Percentiles rank a stretch among this genome's conserved stretches.
Conservation (phyloP, 35 echinoderm and acorn worm species). For the Patiria miniata region DNA sequence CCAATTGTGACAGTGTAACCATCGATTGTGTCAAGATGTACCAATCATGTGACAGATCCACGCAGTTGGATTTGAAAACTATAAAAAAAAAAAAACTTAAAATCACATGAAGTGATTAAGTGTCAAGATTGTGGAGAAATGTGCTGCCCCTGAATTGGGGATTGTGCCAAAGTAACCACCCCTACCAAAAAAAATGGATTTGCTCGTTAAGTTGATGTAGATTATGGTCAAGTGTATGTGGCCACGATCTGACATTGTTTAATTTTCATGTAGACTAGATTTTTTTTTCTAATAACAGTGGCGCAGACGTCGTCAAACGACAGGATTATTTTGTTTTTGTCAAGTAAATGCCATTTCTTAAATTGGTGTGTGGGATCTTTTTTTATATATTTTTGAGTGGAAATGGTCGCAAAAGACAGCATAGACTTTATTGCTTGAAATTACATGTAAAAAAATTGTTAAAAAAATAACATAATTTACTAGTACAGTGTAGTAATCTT, state of each 20-base stretch:
- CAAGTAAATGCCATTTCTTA: background rate
- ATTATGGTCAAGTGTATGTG: background rate
- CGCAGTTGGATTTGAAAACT: background rate
- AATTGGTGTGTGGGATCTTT: conserved; percentile 18
- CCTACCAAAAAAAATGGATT: background rate
- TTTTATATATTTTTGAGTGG: conserved; percentile 1
- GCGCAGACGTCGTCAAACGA: conserved; percentile 13
- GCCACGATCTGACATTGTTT: too few relatives aligned
- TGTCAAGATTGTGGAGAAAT: background rate
- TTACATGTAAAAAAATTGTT: too few relatives aligned
- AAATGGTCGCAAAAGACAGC: too few relatives aligned
- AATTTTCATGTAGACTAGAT: too few relatives aligned
- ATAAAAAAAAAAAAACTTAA: background rate
- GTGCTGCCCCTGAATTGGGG: background rate
- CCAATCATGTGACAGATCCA: background rate
- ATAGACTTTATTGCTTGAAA: too few relatives aligned
- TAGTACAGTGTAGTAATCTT: too few relatives aligned
- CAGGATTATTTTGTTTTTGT: background rate
- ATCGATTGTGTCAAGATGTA: background rate
- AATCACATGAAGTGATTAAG: background rate
- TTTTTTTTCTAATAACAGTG: background rate
- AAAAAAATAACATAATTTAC: too few relatives aligned
- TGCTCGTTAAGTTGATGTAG: background rate
- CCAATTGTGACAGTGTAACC: background rate
- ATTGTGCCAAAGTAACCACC: background rate